Evolutionary conservation across 2,113 vertebrate species (phyloP), one percentile per base, ranked within the genome.

Genomic region (Tragelaphus imberbis): DNA sequence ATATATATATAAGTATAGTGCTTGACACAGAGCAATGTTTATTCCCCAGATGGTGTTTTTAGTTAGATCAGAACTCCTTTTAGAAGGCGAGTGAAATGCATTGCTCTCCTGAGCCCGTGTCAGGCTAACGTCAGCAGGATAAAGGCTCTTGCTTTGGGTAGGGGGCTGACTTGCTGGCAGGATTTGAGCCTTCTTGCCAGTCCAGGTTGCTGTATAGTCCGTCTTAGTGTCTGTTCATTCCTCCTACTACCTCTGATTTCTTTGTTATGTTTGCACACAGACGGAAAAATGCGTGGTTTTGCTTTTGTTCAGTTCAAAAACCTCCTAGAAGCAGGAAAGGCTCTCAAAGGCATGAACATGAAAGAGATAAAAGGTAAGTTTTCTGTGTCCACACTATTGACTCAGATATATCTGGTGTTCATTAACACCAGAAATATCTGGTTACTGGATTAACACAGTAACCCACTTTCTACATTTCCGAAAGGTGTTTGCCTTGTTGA

Each of bases 211-310:
- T 92, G 1, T 88, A 13, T 61, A 68, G 47, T 95, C 56, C 55
- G 56, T 95, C 12, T 63, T 56, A 53, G 44, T 65, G 15, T 44
- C 77, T 86, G 12, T 97, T 95, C 51, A 33, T 47, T 85, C 17
- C 59, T 19, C 36, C 68, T 88, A 11, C 93, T 28, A 51, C 51
- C 33, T 97, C 75, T 98, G 36, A 95, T 28, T 17, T 96, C 79
- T 97, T 80, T 96, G 59, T 55, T 97, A 53, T 19, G 17, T 96
- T 95, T 79, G 94, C 98, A 40, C 79, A 27, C 94, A 99, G 99
- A 99, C 97, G 99, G 99, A 59, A 99, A 99, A 98, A 99, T 99
- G 99, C 98, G 99, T 58, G 99, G 99, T 27, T 99, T 99, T 98
- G 99, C 99, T 7, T 99, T 99, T 96, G 99, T 99, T 95, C 99